Conservation (phyloP, 2,888 invertebrate genomes). For the Melinaea marsaeus region DNA sequence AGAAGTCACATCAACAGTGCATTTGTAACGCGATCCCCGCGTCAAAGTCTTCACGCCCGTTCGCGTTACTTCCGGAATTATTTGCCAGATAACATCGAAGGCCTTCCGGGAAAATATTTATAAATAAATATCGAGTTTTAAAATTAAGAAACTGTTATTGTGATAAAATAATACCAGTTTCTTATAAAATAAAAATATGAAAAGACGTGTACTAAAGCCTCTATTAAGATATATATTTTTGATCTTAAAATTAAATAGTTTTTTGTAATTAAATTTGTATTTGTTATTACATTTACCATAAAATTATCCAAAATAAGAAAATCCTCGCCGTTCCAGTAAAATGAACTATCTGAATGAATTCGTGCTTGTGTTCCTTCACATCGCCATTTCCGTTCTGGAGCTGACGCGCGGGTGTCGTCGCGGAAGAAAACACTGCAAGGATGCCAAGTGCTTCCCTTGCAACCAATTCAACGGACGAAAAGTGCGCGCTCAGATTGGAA, state of each 20-base stretch:
- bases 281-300: too few relatives aligned
- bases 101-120: neutral
- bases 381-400: constrained; percentile 46
- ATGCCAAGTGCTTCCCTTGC: constrained; percentile 32
- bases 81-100: constrained; percentile 3
- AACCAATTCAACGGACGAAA: constrained; percentile 32
- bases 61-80: neutral
- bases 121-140: neutral
- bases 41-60: neutral
- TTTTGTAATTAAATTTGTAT: neutral
- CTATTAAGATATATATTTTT: neutral
- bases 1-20: neutral
- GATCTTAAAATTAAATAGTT: neutral
- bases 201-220: neutral
- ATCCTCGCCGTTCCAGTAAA: constrained; percentile 2
- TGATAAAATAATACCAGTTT: neutral
- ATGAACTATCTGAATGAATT: constrained; percentile 51
- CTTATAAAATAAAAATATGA: too few relatives aligned
- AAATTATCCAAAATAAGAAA: neutral
- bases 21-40: neutral
- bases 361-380: constrained; percentile 52
- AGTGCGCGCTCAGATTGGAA: constrained; percentile 23
- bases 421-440: constrained; percentile 25
- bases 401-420: constrained; percentile 35
- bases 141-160: neutral